Percentiles rank a stretch among this genome's conserved stretches.
phyloP scores from a whole-genome alignment of 2,113 vertebrate species.

The Hyla sarda region DNA sequence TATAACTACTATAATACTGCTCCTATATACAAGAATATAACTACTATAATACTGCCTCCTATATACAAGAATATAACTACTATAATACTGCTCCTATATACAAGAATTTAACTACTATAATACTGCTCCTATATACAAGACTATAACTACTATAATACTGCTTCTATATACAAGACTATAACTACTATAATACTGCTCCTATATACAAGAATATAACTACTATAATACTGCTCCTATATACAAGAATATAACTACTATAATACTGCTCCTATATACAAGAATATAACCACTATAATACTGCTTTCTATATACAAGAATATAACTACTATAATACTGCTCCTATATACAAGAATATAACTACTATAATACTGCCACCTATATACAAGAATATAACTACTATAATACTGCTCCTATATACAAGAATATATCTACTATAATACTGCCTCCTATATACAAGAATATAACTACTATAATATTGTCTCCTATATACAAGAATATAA shows the following conservation, averaged over 20 bases:
- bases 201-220: too few relatives aligned
- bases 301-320: background rate
- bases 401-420: background rate
- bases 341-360: slow-evolving; percentile 13
- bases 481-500: slow-evolving; percentile 7
- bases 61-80: slow-evolving; percentile 18
- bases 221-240: too few relatives aligned
- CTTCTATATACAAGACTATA: too few relatives aligned
- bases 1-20: too few relatives aligned
- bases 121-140: too few relatives aligned
- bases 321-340: slow-evolving; percentile 9
- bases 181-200: too few relatives aligned
- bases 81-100: background rate
- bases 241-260: too few relatives aligned
- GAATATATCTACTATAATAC: slow-evolving; percentile 20
- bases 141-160: too few relatives aligned
- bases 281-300: too few relatives aligned
- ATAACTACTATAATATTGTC: slow-evolving; percentile 6
- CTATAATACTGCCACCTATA: background rate
- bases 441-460: background rate
- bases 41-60: background rate
- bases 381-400: slow-evolving; percentile 20
- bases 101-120: too few relatives aligned
- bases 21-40: too few relatives aligned
- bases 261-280: too few relatives aligned